phyloP scores from a whole-genome alignment of 1,140 invertebrate genomes.

The Drosophila bipectinata region DNA sequence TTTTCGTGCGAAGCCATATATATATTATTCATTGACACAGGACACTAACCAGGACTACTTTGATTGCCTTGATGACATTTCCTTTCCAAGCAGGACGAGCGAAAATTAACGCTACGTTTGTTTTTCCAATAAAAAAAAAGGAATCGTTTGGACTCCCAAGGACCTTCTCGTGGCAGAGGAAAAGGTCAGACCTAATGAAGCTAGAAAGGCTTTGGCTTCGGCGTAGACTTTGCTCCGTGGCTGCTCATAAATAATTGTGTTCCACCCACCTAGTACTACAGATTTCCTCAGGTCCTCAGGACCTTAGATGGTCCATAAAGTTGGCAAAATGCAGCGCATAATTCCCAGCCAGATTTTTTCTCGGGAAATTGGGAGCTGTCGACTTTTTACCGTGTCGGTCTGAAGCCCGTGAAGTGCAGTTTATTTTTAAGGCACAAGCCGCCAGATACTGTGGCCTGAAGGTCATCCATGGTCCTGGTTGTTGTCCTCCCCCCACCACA shows the following conservation, averaged over 20 bases:
- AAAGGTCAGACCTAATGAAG: slow-evolving; percentile 68
- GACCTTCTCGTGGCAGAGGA: slow-evolving; percentile 5
- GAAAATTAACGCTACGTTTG: slow-evolving; percentile 51
- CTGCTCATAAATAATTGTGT: slow-evolving; percentile 62
- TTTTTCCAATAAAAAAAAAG: slow-evolving; percentile 32
- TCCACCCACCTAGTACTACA: not conserved
- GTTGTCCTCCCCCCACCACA: slow-evolving; percentile 28
- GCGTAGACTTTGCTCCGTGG: slow-evolving; percentile 42
- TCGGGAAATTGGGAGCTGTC: slow-evolving; percentile 29
- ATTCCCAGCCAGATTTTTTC: slow-evolving; percentile 46
- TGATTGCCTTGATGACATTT: slow-evolving; percentile 62
- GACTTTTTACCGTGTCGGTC: slow-evolving; percentile 16
- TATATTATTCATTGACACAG: slow-evolving; percentile 42
- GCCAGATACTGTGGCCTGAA: slow-evolving; percentile 19
- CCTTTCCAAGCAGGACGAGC: slow-evolving; percentile 25
- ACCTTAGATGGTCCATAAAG: slow-evolving; percentile 36
- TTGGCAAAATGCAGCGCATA: slow-evolving; percentile 69
- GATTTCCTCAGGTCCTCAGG: not conserved
- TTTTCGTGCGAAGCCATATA: slow-evolving; percentile 34
- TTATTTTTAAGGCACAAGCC: slow-evolving; percentile 41
- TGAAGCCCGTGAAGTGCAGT: slow-evolving; percentile 55
- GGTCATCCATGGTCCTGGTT: slow-evolving; percentile 14
- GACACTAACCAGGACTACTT: slow-evolving; percentile 32
- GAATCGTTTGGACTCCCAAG: slow-evolving; percentile 1
- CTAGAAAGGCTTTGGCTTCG: slow-evolving; percentile 45